Evolutionary conservation across 2,797 vertebrate species (phyloP), one percentile per base, ranked within the genome.

Genomic region (Geotrypetes seraphini): DNA sequence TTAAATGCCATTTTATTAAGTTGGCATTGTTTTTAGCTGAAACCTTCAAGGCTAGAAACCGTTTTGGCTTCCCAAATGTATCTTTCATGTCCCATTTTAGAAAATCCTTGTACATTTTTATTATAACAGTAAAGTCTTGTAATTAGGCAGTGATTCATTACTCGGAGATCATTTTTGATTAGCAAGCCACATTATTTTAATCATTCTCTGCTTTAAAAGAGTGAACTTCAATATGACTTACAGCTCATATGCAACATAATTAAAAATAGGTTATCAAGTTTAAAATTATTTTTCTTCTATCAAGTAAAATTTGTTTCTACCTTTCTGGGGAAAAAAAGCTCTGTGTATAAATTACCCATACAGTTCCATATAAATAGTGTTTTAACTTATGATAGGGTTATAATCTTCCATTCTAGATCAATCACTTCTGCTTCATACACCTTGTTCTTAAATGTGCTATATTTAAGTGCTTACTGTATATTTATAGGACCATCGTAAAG

Each of bases 1-100:
- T 50, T 62, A 66, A 58, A 39, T 33, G 43, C 18, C 31, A 19
- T 15, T 55, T 64, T 50, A 50, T 47, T 53, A 39, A 61, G 25
- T 59, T 63, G 40, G 2, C 25, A 4, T 37, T 50, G 10, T 13
- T 64, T 23, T 27, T 53, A 10, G 2, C 23, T 58, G 22, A 47
- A 23, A 50, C 24, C 20, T 50, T 57, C 17, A 59, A 16, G 7
- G 36, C 12, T 41, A 31, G 15, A 13, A 12, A 25, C 4, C 24
- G 13, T 16, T 33, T 38, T 23, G 12, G n/a, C 2, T 42, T 52
- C 29, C 42, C 22, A 32, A 36, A 53, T 53, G 2, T 12, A 18
- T 7, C 2, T 17, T 6, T 10, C 24, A 28, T 24, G 45, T 27
- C 12, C 20, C 5, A 20, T 34, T 57, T 73, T 41, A 17, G 50